Conservation (phyloP, 2,888 invertebrate species). For the Phaonia tiefii region DNA sequence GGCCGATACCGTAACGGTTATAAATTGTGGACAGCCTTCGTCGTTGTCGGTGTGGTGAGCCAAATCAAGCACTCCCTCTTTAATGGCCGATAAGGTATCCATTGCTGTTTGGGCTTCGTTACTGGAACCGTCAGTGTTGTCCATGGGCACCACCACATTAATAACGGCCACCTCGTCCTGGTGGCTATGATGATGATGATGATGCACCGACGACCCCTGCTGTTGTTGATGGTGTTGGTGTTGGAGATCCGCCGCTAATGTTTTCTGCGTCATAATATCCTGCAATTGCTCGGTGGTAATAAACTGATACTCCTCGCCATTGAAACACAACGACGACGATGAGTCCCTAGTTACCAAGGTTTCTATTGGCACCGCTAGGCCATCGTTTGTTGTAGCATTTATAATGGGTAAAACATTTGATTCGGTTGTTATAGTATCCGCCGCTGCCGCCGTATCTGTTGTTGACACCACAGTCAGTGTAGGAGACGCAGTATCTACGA, state of each 20-base stretch:
- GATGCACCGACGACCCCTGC: not conserved
- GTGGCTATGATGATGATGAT: slow-evolving; percentile 62
- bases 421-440: slow-evolving; percentile 64
- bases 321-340: slow-evolving; percentile 48
- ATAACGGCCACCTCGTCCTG: slow-evolving; percentile 62
- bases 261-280: slow-evolving; percentile 63
- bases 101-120: slow-evolving; percentile 59
- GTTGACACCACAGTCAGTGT: slow-evolving; percentile 65
- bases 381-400: slow-evolving; percentile 56
- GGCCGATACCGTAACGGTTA: slow-evolving; percentile 76
- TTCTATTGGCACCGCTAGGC: slow-evolving; percentile 53
- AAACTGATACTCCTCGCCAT: slow-evolving; percentile 59
- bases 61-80: slow-evolving; percentile 59
- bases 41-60: slow-evolving; percentile 28
- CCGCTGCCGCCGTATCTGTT: slow-evolving; percentile 54
- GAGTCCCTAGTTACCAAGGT: slow-evolving; percentile 65
- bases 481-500: slow-evolving; percentile 59
- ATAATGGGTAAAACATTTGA: slow-evolving; percentile 68
- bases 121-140: slow-evolving; percentile 52
- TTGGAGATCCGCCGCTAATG: slow-evolving; percentile 54
- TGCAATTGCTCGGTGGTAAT: slow-evolving; percentile 63
- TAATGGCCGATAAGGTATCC: slow-evolving; percentile 56
- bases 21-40: slow-evolving; percentile 71
- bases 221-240: slow-evolving; percentile 65
- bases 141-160: slow-evolving; percentile 65